phyloP scores from a whole-genome alignment of 2,888 invertebrate genomes.

The Nebria brevicollis region DNA sequence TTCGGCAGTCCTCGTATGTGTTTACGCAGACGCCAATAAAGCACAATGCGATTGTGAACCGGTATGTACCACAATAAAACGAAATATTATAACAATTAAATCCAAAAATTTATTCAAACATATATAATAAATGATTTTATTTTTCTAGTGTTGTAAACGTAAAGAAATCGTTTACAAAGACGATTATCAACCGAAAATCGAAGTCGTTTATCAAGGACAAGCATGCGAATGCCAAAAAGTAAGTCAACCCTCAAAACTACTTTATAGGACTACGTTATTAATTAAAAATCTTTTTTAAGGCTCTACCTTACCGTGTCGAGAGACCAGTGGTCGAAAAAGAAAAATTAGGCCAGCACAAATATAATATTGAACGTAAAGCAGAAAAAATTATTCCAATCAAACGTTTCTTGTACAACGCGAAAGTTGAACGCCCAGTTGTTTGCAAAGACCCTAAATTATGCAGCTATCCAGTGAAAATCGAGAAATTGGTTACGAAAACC shows the following conservation, averaged over 20 bases:
- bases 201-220: constrained; percentile 25
- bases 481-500: not conserved
- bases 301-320: constrained; percentile 34
- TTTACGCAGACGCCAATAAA: not conserved
- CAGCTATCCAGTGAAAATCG: not conserved
- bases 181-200: constrained; percentile 20
- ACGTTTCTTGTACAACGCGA: constrained; percentile 27
- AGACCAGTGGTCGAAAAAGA: constrained; percentile 24
- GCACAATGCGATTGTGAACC: not conserved
- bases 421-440: constrained; percentile 16
- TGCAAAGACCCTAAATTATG: not conserved
- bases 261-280: not conserved
- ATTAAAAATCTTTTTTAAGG: constrained; percentile 12
- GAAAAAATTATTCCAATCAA: not conserved
- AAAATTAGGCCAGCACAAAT: constrained; percentile 38
- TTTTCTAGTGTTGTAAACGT: constrained; percentile 5
- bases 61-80: not conserved
- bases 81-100: too few species aligned
- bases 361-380: constrained; percentile 41
- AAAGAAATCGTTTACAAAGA: constrained; percentile 6
- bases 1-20: not conserved
- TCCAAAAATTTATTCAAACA: too few species aligned
- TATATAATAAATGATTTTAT: not conserved
- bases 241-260: not conserved
- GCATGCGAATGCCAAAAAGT: constrained; percentile 40